Conservation (phyloP, 2,888 invertebrate species). For the Eulithis testata region DNA sequence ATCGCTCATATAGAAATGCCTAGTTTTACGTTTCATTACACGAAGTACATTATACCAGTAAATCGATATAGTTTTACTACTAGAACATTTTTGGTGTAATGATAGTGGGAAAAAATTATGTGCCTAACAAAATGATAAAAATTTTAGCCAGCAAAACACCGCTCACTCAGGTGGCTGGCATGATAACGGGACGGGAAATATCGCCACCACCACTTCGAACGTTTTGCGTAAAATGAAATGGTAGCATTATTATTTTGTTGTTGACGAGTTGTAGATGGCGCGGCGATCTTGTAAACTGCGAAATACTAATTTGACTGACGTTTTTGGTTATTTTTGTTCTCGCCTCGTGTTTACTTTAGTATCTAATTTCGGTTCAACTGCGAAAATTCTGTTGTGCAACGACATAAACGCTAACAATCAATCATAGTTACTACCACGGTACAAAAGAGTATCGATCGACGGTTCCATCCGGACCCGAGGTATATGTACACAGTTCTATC, state of each 20-base stretch:
- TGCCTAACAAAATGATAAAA: too few species aligned
- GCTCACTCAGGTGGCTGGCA: too few species aligned
- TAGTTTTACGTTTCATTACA: background rate
- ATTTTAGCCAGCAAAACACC: too few species aligned
- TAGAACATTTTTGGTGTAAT: too few species aligned
- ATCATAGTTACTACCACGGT: slow-evolving; percentile 55
- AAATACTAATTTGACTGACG: slow-evolving; percentile 82
- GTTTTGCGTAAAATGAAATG: slow-evolving; percentile 56
- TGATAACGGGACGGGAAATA: too few species aligned
- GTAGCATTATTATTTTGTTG: slow-evolving; percentile 61
- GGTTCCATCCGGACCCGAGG: slow-evolving; percentile 70
- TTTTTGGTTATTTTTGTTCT: slow-evolving; percentile 86
- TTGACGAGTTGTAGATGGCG: slow-evolving; percentile 80
- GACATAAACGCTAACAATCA: slow-evolving; percentile 67
- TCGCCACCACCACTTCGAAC: too few species aligned
- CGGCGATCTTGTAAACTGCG: slow-evolving; percentile 81
- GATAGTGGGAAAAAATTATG: too few species aligned
- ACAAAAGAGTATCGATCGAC: slow-evolving; percentile 76
- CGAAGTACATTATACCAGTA: background rate
- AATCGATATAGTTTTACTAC: too few species aligned
- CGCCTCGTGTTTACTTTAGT: slow-evolving; percentile 85
- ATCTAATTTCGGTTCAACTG: slow-evolving; percentile 81
- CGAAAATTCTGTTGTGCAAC: slow-evolving; percentile 79
- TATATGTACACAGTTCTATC: slow-evolving; percentile 84
- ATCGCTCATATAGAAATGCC: too few species aligned